Evolutionary conservation across 2,797 vertebrate genomes (phyloP), one percentile per base, ranked within the genome.

Genomic region (Thunnus albacares): DNA sequence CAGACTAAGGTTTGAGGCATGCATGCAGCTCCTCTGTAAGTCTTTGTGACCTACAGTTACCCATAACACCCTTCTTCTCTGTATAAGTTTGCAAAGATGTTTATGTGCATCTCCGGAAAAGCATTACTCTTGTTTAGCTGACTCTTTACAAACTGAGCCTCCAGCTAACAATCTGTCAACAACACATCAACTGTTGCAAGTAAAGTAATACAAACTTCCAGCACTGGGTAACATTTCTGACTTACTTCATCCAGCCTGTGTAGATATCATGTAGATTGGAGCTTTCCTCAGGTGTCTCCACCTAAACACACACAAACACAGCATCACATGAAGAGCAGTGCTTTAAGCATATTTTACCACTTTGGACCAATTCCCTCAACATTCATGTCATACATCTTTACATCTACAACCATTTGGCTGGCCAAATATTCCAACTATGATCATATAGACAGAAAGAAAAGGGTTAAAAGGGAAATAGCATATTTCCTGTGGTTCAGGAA

Each of bases 221-320:
- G 61, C 6, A 18, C 8, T 6, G 14, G 7, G 26, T 13, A 4
- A 35, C 28, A 41, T n/a, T 26, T 8, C 11, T 0, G 35, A 81
- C 90, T 91, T 63, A 94, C 93, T 89, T 93, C 71, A 81, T 80
- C 93, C 93, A 94, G 52, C 84, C 83, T 1, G 79, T 83, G 90
- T 91, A 94, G 82, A 94, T 92, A 1, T 93, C 90, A 2, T 85
- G 87, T 0, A 94, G 91, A 77, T 62, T 92, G 52, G 62, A 79
- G 63, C 67, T 81, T 47, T 77, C 70, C 17, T 68, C 30, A 3
- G 86, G 61, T 0, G 71, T 51, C 52, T 93, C 88, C 80, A 88
- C 83, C 93, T 94, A 6, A 14, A 86, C 30, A 84, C 56, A 70
- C 6, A 71, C 10, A 60, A 20, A 43, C 1, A 68, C 11, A 55